Conservation (phyloP, 2,888 invertebrate genomes). For the Caradrina clavipalpis region DNA sequence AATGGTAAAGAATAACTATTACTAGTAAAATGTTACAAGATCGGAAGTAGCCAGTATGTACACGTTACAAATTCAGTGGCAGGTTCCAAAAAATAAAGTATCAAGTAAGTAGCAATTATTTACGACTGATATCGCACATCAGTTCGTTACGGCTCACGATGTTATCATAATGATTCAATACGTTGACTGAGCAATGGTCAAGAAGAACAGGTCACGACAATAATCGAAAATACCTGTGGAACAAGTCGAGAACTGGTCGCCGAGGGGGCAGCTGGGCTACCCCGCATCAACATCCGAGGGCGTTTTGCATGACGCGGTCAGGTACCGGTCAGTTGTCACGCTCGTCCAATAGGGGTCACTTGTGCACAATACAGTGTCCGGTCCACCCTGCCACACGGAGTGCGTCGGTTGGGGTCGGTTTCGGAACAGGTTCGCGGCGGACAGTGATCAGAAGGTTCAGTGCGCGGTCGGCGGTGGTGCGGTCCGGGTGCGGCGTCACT, state of each 20-base stretch:
- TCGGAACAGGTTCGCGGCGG: slow-evolving; percentile 74
- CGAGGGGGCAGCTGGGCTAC: slow-evolving; percentile 83
- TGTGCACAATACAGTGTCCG: slow-evolving; percentile 84
- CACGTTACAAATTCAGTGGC: slow-evolving; percentile 38
- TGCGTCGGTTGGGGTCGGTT: slow-evolving; percentile 71
- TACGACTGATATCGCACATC: slow-evolving; percentile 56
- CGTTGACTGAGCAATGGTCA: slow-evolving; percentile 65
- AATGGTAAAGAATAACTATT: not conserved
- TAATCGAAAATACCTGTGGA: slow-evolving; percentile 85
- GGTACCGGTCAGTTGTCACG: slow-evolving; percentile 82
- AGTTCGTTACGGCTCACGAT: slow-evolving; percentile 59
- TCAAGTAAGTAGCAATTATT: slow-evolving; percentile 52
- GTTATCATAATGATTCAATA: slow-evolving; percentile 71
- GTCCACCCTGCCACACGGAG: slow-evolving; percentile 74
- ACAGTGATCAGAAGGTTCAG: slow-evolving; percentile 62
- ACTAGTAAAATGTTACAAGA: slow-evolving; percentile 12
- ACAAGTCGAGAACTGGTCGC: slow-evolving; percentile 82
- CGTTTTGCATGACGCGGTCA: slow-evolving; percentile 84
- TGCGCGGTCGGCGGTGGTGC: slow-evolving; percentile 83
- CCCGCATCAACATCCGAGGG: slow-evolving; percentile 85
- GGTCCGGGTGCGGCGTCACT: slow-evolving; percentile 86
- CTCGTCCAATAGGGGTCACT: slow-evolving; percentile 85
- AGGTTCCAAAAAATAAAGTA: slow-evolving; percentile 29
- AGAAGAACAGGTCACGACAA: slow-evolving; percentile 74
- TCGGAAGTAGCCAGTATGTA: slow-evolving; percentile 19